Percentiles rank a stretch among this genome's conserved stretches.
phyloP scores from a whole-genome alignment of 2,888 invertebrate genomes.

The Heteromurus nitidus region DNA sequence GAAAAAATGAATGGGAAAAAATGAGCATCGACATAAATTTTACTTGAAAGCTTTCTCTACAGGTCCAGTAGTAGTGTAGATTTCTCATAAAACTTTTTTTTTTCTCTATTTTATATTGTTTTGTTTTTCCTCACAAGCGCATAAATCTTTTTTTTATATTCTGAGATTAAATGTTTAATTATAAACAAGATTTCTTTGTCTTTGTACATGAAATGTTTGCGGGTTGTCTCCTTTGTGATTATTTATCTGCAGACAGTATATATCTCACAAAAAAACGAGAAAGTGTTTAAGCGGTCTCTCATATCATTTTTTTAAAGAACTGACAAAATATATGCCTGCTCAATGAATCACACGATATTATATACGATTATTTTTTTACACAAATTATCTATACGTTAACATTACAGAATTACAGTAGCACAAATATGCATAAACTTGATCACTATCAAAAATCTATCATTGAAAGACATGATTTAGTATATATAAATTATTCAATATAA shows the following conservation, averaged over 20 bases:
- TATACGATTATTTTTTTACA: too few species aligned
- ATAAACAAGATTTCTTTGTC: constrained; percentile 19
- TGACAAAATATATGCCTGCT: background rate
- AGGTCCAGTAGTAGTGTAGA: constrained; percentile 34
- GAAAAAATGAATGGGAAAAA: constrained; percentile 34
- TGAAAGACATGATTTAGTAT: constrained; percentile 28
- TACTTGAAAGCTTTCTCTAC: constrained; percentile 61
- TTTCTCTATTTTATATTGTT: constrained; percentile 24
- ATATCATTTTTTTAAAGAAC: background rate
- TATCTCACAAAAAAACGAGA: constrained; percentile 2
- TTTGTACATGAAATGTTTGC: constrained; percentile 46
- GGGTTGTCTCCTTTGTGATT: background rate
- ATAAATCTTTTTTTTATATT: constrained; percentile 13
- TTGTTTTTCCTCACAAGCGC: constrained; percentile 48
- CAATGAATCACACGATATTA: background rate
- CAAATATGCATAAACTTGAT: background rate
- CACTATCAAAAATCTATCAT: too few species aligned
- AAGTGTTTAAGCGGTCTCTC: too few species aligned
- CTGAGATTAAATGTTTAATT: background rate
- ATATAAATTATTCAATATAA: background rate
- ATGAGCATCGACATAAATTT: constrained; percentile 52
- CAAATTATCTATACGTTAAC: too few species aligned
- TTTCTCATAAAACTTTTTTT: constrained; percentile 23
- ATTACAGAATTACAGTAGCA: background rate
- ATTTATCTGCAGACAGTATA: background rate